Conservation (phyloP, 2,888 invertebrate genomes). For the Cyclophora albipunctata region DNA sequence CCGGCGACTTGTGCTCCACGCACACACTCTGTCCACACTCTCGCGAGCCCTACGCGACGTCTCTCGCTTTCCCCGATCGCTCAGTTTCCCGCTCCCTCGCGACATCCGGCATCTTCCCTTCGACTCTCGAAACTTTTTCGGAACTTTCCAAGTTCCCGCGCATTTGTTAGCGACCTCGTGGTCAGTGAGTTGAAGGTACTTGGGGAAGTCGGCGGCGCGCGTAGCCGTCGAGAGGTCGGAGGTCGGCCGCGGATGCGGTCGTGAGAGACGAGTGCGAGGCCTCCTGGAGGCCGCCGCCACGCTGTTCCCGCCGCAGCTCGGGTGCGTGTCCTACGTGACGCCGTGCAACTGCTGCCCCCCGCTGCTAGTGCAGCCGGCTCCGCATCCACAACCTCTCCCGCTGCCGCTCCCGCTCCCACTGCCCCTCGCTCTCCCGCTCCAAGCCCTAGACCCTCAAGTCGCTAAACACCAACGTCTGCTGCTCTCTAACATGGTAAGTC, state of each 20-base stretch:
- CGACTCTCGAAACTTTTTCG: slow-evolving; percentile 42
- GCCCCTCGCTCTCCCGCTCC: slow-evolving; percentile 66
- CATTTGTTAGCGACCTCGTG: slow-evolving; percentile 20
- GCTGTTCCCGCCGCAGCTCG: slow-evolving; percentile 75
- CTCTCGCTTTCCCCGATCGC: slow-evolving; percentile 66
- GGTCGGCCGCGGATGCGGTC: slow-evolving; percentile 71
- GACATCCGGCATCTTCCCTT: slow-evolving; percentile 42
- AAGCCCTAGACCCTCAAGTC: slow-evolving; percentile 67
- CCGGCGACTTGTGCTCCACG: slow-evolving; percentile 71
- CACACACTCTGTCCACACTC: slow-evolving; percentile 70
- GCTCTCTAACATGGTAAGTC: slow-evolving; percentile 75
- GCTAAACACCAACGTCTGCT: slow-evolving; percentile 71
- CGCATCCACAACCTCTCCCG: slow-evolving; percentile 59
- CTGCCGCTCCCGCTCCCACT: slow-evolving; percentile 65
- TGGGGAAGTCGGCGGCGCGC: slow-evolving; percentile 50
- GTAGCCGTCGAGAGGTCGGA: slow-evolving; percentile 58
- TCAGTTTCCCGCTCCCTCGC: slow-evolving; percentile 65
- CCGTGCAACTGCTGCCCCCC: slow-evolving; percentile 71
- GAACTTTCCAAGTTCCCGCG: slow-evolving; percentile 56
- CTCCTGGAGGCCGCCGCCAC: slow-evolving; percentile 74
- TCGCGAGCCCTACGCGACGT: slow-evolving; percentile 70
- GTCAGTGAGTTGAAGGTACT: slow-evolving; percentile 10
- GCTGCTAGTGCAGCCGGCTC: slow-evolving; percentile 64
- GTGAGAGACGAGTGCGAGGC: slow-evolving; percentile 68
- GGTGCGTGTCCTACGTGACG: slow-evolving; percentile 74